Evolutionary conservation across 2,888 invertebrate genomes (phyloP), one percentile per base, ranked within the genome.

Genomic region (Eilema griseolum): DNA sequence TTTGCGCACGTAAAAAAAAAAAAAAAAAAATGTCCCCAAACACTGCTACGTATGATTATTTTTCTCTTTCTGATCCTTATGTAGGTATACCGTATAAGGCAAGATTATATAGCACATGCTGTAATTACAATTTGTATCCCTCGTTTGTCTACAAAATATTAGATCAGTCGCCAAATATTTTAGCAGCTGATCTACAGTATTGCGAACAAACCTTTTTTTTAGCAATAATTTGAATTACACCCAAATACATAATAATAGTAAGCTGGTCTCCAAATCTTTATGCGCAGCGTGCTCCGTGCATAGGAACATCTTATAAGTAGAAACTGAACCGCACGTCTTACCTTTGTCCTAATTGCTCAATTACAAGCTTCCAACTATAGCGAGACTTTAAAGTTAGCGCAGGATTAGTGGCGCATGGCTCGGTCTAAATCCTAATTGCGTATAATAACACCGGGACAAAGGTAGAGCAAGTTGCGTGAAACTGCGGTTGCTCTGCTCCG

Each of bases 361-460:
- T 89, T 87, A 87, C 80, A 82, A 78, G 80, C 72, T 73, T 70
- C 71, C 66, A 66, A 89, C 89, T 84, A 83, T 82, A 86, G 82
- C 82, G 80, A 73, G 76, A 74, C 65, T 67, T 63, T 76, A 73
- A 89, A 93, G 86, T 92, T 91, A 81, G 86, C 77, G 80, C 86
- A 90, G 92, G 91, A 93, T 93, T 93, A 92, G 91, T 86, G 86
- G 86, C 81, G 86, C 88, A 83, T 85, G 86, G 84, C 87, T 88
- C 88, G 87, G 87, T 90, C 88, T 89, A 86, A 89, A 89, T 88
- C 87, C 88, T 93, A 94, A 93, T 94, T 92, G 92, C 86, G 85
- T 91, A 91, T 92, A 94, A 92, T 93, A 93, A 93, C 83, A 89
- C 79, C 84, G 81, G 86, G 86, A 89, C 90, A 90, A 89, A 91